Evolutionary conservation across 2,113 vertebrate genomes (phyloP), one percentile per base, ranked within the genome.

Genomic region (Myotis yumanensis): DNA sequence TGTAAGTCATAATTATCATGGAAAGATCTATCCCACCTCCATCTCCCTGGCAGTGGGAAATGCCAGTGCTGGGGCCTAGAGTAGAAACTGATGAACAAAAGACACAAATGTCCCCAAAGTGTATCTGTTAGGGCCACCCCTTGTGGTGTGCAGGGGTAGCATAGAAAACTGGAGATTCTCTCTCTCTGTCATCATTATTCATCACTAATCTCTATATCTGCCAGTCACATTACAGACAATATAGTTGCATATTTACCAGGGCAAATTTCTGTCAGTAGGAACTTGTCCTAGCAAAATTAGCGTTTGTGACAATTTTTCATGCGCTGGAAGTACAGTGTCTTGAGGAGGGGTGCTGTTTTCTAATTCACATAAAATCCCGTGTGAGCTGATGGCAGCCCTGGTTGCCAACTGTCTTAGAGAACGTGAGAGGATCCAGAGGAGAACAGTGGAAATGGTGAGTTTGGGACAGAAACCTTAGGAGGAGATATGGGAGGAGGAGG

Each of bases 1-100:
- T 23, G 40, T 76, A 94, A 93, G 73, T 93, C 92, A 68, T 96
- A 82, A 93, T 95, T 88, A 92, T 72, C 81, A 86, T 93, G 87
- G 77, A 90, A 86, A 90, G 92, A 93, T 77, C 83, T 76, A 23
- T 62, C 30, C 86, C 48, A 85, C 86, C 66, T 93, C 32, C 54
- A 20, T 93, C 68, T 92, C 25, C 20, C 66, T 43, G 22, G 37
- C 59, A 22, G 40, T 62, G 23, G 79, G 52, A 90, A 80, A 43
- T 32, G 40, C 71, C 37, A 54, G 81, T 46, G 48, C 86, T 94
- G 84, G 86, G 79, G 52, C 11, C 48, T 32, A 20, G 85, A 71
- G 54, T 68, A 80, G 62, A 93, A 91, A 66, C 22, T 20, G 69
- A 77, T 93, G 66, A 86, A 82, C 66, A 79, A 73, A 51, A 71